These are phyloP conservation scores for Caenorhabditis sp. DNA, from an alignment of 2,888 invertebrate species.

Conservation along the genomic window DNA sequence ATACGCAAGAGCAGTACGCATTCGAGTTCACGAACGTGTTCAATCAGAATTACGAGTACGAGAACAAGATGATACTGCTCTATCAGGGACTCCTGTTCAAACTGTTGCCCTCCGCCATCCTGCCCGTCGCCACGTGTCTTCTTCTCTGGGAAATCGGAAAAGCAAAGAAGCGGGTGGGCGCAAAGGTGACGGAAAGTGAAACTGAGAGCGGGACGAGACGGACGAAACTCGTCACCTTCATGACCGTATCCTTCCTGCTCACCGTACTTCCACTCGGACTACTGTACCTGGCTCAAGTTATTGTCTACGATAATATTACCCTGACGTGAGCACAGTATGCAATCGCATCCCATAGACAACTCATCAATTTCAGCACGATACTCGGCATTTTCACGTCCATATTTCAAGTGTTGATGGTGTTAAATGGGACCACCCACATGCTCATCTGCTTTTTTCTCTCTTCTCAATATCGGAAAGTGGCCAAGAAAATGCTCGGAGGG, in stretches of 20 bases:
- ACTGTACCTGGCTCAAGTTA: background rate
- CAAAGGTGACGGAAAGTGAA: background rate
- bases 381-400: background rate
- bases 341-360: background rate
- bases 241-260: background rate
- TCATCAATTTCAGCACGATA: background rate
- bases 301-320: background rate
- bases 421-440: conserved; percentile 2
- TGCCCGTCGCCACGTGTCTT: background rate
- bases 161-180: too few relatives aligned
- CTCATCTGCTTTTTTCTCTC: conserved; percentile 7
- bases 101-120: background rate
- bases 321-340: background rate
- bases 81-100: background rate
- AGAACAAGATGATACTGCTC: background rate
- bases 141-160: background rate
- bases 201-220: background rate
- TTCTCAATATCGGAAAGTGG: conserved; percentile 1
- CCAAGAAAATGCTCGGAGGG: background rate
- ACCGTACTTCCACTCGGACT: background rate
- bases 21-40: background rate
- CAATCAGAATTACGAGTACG: background rate
- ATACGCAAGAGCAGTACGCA: background rate
- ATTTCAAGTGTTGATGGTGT: too few relatives aligned
- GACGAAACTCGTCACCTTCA: background rate